These are phyloP conservation scores for Caenorhabditis japonica DNA, from an alignment of 2,888 invertebrate genomes.

Conservation along the genomic window DNA sequence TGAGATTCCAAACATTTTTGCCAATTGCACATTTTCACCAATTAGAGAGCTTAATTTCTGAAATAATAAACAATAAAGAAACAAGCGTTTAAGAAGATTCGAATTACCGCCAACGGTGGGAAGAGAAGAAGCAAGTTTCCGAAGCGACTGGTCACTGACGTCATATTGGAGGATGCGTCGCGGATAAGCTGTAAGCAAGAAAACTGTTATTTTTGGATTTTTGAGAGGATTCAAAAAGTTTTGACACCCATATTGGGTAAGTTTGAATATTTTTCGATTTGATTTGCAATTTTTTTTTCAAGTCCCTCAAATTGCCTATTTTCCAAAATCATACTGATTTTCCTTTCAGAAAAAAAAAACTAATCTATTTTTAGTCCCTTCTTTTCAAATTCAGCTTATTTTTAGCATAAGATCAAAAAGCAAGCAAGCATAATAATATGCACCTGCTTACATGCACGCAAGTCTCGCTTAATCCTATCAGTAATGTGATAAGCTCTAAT, in stretches of 20 bases:
- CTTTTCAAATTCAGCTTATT: slow-evolving; percentile 20
- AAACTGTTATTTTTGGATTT: not conserved
- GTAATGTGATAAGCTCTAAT: slow-evolving; percentile 17
- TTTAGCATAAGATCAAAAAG: slow-evolving; percentile 9
- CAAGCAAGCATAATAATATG: slow-evolving; percentile 21
- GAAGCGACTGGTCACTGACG: slow-evolving; percentile 70
- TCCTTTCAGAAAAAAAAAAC: too few species aligned
- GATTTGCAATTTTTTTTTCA: slow-evolving; percentile 1
- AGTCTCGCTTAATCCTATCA: slow-evolving; percentile 30
- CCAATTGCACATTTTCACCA: slow-evolving; percentile 73
- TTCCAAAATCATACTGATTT: too few species aligned
- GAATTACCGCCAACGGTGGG: slow-evolving; percentile 69
- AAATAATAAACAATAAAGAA: slow-evolving; percentile 27
- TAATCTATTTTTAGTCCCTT: not conserved
- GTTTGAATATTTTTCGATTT: not conserved
- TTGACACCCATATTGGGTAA: not conserved
- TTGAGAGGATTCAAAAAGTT: not conserved
- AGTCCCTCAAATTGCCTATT: not conserved
- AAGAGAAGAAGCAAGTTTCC: slow-evolving; percentile 72
- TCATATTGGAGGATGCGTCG: slow-evolving; percentile 61
- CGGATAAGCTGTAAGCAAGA: slow-evolving; percentile 63
- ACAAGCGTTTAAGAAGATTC: not conserved
- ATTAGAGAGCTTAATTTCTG: slow-evolving; percentile 72
- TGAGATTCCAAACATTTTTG: slow-evolving; percentile 73
- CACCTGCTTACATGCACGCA: slow-evolving; percentile 11